A percentile compares a stretch with the other conserved stretches of the same genome.
phyloP scores from a whole-genome alignment of 1,140 invertebrate genomes.

The Goniozus legneri region DNA sequence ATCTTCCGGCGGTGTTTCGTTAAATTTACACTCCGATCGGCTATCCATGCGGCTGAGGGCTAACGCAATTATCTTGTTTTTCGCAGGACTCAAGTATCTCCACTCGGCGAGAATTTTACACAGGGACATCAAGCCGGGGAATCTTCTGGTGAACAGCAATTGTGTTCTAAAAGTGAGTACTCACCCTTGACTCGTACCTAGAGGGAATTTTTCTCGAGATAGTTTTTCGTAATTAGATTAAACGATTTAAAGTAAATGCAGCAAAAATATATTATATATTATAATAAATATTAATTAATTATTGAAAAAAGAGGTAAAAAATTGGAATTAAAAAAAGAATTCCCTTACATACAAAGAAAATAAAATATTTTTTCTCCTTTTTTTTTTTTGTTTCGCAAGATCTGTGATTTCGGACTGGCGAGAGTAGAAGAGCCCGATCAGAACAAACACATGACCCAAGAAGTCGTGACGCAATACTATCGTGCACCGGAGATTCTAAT shows the following conservation, averaged over 20 bases:
- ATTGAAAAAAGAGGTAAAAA: neutral
- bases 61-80: too few relatives aligned
- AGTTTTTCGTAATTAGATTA: too few relatives aligned
- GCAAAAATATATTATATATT: too few relatives aligned
- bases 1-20: too few relatives aligned
- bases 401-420: conserved; percentile 97
- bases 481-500: conserved; percentile 97
- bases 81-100: conserved; percentile 90
- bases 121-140: conserved; percentile 98
- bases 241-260: too few relatives aligned
- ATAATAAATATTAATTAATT: too few relatives aligned
- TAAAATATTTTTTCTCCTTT: conserved; percentile 13
- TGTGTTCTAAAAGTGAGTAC: conserved; percentile 87
- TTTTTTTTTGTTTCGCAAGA: too few relatives aligned
- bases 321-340: neutral
- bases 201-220: too few relatives aligned
- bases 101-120: conserved; percentile 97
- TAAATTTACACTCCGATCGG: too few relatives aligned
- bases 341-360: neutral
- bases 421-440: conserved; percentile 91
- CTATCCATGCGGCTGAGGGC: too few relatives aligned
- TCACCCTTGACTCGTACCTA: too few relatives aligned
- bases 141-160: conserved; percentile 97
- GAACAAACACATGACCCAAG: conserved; percentile 95
- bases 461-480: conserved; percentile 98